These are phyloP conservation scores for Apodemia duryi DNA, from an alignment of 2,888 invertebrate genomes.

Conservation along the genomic window DNA sequence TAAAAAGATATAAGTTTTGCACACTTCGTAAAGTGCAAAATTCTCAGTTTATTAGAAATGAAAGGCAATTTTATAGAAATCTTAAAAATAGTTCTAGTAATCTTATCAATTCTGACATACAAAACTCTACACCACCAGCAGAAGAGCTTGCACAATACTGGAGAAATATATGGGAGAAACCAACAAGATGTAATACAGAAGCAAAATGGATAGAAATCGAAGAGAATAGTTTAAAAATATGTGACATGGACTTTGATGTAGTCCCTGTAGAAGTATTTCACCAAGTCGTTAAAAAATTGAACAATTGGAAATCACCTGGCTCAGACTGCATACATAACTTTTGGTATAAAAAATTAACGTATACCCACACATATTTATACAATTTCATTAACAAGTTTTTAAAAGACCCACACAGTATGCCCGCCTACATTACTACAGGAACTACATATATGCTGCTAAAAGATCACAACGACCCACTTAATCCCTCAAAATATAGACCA, in stretches of 20 bases:
- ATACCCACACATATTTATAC: background rate
- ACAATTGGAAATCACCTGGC: conserved; percentile 10
- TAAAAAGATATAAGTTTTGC: too few relatives aligned
- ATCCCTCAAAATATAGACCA: background rate
- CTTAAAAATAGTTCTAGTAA: background rate
- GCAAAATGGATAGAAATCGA: too few relatives aligned
- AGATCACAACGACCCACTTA: background rate
- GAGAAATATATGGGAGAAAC: too few relatives aligned
- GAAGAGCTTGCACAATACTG: background rate
- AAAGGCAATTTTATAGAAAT: background rate
- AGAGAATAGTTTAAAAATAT: too few relatives aligned
- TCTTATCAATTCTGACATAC: too few relatives aligned
- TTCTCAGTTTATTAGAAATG: background rate
- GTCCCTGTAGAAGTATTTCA: background rate
- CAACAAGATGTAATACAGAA: too few relatives aligned
- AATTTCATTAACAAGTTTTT: background rate
- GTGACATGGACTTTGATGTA: too few relatives aligned
- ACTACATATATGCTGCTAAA: conserved; percentile 15
- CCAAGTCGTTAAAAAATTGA: background rate
- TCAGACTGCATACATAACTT: conserved; percentile 4
- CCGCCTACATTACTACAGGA: background rate
- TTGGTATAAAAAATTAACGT: background rate
- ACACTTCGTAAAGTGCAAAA: too few relatives aligned
- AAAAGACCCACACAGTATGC: background rate
- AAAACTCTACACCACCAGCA: background rate